Base-by-base conservation (phyloP, 1,140 invertebrate species). In the Bombus pyrosoma region DNA sequence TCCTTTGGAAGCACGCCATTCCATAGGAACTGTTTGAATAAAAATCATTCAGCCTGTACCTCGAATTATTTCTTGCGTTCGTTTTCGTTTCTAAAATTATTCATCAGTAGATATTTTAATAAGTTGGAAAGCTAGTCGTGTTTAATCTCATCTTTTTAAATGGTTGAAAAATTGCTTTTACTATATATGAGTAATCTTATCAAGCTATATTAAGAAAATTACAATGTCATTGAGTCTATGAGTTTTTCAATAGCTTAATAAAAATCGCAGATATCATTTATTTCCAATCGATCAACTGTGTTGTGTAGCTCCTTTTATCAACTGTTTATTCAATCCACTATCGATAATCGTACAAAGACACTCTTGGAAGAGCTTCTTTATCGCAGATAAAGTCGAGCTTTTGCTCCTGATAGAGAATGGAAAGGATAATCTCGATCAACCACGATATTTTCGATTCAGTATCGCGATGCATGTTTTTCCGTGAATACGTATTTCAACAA, bases 231-330 rank as follows among this genome's bases (percentile, higher is more conserved):
- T 18, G 41, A 34, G 6, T 10, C 72, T 32, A 43, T 9, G 8
- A 62, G 8, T 59, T 77, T 62, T 37, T 41, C 37, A 25, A 62
- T 64, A 25, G 22, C 22, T 34, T 3, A 8, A 8, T 25, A 81
- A 84, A 90, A 73, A 37, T 43, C 18, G 1, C 28, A 53, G 66
- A 89, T 90, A 87, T 69, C 85, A 34, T 81, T 86, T 88, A 78
- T 87, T 86, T 89, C 86, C 68, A 81, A 90, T 79, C 28, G 18
- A 79, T 72, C 34, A 64, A 47, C 47, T 53, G 73, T 28, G 37
- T 32, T 57, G 69, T 13, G 15, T 0, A 53, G 22, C 28, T 28
- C 43, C 0, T 80, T 77, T 89, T 85, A 85, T 89, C 72, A n/a
- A 28, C 15, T 53, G 59, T 72, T 79, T 64, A 71, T 68, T 78